Evolutionary conservation across 2,113 vertebrate genomes (phyloP), one percentile per base, ranked within the genome.

Genomic region (Cheilinus undulatus): DNA sequence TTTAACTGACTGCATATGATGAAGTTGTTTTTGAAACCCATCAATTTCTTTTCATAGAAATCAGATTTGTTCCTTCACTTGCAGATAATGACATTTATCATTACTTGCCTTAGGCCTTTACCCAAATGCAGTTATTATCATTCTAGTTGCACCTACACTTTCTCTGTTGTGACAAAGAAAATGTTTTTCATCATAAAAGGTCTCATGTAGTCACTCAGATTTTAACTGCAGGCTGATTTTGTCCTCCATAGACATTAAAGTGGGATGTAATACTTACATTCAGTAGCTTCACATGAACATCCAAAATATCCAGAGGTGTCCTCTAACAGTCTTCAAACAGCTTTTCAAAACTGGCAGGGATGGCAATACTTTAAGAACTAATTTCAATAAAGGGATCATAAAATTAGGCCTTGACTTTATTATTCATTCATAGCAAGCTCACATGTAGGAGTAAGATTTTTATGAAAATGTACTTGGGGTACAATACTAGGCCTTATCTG

Each of bases 211-310:
- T 63, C 8, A 40, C 2, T 5, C 57, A 3, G 24, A 27, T 52
- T n/a, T 28, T 14, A 13, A n/a, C 46, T 23, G 2, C 22, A 20
- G 17, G 24, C 30, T 34, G 51, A 49, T 76, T 80, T 80, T 83
- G 46, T 69, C 62, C 56, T 80, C 59, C 58, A 72, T 40, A 63
- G 27, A 22, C 40, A 40, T 10, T 24, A 53, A 73, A 60, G 4
- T 45, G 6, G 23, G 34, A 32, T 64, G 3, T 23, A 75, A 34
- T 76, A 57, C 45, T 69, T 62, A 67, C 54, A 67, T 81, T 83
- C 40, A 59, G 10, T 53, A 51, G 52, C 72, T 73, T 71, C 19
- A 48, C 13, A 60, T 60, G 15, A 42, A 42, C 40, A 42, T 42
- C 40, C 5, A 6, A 42, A 1, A 6, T 15, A 5, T 17, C 19